phyloP scores from a whole-genome alignment of 2,888 invertebrate species.

The Dendrolimus pini region DNA sequence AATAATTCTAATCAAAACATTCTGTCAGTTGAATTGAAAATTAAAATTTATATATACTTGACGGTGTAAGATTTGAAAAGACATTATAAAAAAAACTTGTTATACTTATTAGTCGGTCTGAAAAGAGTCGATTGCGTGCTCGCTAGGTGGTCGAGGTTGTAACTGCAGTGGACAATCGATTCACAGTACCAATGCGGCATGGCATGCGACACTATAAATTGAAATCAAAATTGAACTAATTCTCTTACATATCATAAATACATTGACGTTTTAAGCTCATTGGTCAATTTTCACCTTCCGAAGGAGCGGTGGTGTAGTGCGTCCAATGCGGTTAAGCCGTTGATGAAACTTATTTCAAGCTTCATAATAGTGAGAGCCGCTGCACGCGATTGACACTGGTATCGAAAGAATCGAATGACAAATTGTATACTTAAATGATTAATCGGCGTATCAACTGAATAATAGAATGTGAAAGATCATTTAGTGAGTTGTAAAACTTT shows the following conservation, averaged over 20 bases:
- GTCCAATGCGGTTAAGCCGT: background rate
- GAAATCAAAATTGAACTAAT: slow-evolving; percentile 41
- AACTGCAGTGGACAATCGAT: slow-evolving; percentile 70
- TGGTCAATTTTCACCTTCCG: background rate
- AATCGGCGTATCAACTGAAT: slow-evolving; percentile 20
- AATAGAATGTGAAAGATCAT: no score
- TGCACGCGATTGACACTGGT: slow-evolving; percentile 30
- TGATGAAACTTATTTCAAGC: background rate
- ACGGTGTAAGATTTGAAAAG: no score
- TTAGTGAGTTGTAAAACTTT: slow-evolving; percentile 18
- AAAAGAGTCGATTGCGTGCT: slow-evolving; percentile 64
- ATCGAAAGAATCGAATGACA: slow-evolving; percentile 42
- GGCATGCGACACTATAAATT: slow-evolving; percentile 59
- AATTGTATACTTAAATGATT: slow-evolving; percentile 25
- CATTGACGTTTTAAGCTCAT: slow-evolving; percentile 22
- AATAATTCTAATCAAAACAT: no score
- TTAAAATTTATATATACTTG: no score
- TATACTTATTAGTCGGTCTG: slow-evolving; percentile 35
- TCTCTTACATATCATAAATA: slow-evolving; percentile 19
- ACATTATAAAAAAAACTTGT: no score
- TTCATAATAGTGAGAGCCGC: slow-evolving; percentile 22
- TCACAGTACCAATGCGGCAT: slow-evolving; percentile 64
- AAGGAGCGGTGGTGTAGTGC: background rate
- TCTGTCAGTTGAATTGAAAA: no score
- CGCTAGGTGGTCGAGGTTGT: slow-evolving; percentile 61